Evolutionary conservation across 2,888 invertebrate genomes (phyloP), one percentile per base, ranked within the genome.

Genomic region (Trachelus stipa): DNA sequence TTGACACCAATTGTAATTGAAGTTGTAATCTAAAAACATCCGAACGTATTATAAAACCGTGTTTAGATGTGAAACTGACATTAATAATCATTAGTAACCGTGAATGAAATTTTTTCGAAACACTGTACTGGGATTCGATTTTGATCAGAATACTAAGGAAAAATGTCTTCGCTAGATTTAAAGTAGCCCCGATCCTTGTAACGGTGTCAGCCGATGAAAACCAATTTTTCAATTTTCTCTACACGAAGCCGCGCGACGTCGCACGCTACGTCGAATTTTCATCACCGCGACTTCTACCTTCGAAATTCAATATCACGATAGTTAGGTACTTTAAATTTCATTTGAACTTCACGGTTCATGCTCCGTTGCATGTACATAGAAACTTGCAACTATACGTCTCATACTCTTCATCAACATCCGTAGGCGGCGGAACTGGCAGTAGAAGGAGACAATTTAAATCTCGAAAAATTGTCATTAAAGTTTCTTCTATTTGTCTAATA

Each of bases 251-350:
- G 74, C 78, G 76, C 79, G 69, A 76, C 81, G 76, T 76, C 74
- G 73, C 75, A 35, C 77, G 73, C 73, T 56, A 68, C 76, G 78
- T 81, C 77, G 76, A 80, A 80, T 79, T 83, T 84, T 84, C 84
- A 81, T 85, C 82, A 82, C 81, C 81, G 80, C 80, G 80, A 73
- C 78, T 79, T 73, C 76, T 82, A 82, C 81, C 80, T 80, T 76
- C 79, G 80, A 83, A 86, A 88, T 88, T 83, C 83, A 86, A 87
- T 88, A 86, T 85, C 81, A 82, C 83, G 83, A 83, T 84, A 85
- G 85, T 84, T 83, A 80, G 81, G 82, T 79, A 79, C 82, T 82
- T 80, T 79, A 84, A 85, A 88, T 86, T 84, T 85, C 83, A 87
- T 85, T 86, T 83, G 83, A 84, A 85, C 82, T 83, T 83, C 80